phyloP scores from a whole-genome alignment of 2,797 vertebrate species.

The Holocentrus rufus region DNA sequence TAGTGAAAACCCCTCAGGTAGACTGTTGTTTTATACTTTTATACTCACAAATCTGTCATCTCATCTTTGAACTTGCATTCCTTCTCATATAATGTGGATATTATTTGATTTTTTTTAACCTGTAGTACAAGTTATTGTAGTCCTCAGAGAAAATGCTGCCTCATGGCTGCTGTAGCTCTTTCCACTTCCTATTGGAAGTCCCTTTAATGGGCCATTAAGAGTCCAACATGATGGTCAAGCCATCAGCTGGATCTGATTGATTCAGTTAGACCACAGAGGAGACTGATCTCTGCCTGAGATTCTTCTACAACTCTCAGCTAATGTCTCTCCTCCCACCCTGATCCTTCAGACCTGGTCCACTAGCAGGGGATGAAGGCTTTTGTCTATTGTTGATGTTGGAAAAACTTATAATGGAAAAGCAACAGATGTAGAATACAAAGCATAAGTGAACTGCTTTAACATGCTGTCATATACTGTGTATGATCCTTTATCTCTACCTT shows the following conservation, averaged over 20 bases:
- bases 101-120: slow-evolving; percentile 35
- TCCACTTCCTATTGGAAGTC: slow-evolving; percentile 63
- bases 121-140: slow-evolving; percentile 51
- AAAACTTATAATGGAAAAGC: not conserved
- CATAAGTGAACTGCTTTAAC: not conserved
- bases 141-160: slow-evolving; percentile 51
- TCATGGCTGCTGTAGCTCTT: slow-evolving; percentile 55
- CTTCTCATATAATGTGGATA: not conserved
- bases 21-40: not conserved
- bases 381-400: no score
- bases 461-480: not conserved
- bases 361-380: slow-evolving; percentile 27
- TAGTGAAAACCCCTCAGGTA: not conserved
- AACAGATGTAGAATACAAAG: not conserved
- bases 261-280: slow-evolving; percentile 68
- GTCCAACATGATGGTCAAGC: slow-evolving; percentile 66
- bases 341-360: not conserved
- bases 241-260: slow-evolving; percentile 74
- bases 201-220: slow-evolving; percentile 76
- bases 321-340: slow-evolving; percentile 16
- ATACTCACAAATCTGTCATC: not conserved
- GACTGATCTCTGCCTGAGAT: slow-evolving; percentile 48
- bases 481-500: not conserved
- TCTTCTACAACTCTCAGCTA: slow-evolving; percentile 52
- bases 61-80: not conserved